A percentile compares a stretch with the other conserved stretches of the same genome.
phyloP scores from a whole-genome alignment of 2,113 vertebrate genomes.

The Hystrix cristata region DNA sequence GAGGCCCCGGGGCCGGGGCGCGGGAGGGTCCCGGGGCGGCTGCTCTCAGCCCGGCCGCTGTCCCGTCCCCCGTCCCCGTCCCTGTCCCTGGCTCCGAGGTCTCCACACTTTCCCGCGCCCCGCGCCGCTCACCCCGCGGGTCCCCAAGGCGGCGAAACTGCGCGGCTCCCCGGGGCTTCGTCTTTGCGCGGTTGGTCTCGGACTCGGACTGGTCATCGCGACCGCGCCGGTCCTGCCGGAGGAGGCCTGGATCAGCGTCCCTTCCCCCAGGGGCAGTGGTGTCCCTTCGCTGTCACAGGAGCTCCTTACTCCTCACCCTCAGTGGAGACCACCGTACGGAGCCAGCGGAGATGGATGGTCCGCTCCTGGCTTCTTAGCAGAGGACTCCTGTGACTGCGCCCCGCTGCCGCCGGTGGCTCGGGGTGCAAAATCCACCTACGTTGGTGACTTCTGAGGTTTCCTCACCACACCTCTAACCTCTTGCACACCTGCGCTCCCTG shows the following conservation, averaged over 20 bases:
- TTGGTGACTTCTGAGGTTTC: not conserved
- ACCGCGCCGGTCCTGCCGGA: not conserved
- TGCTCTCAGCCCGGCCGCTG: not conserved
- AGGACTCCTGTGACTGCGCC: not conserved
- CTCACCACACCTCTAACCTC: not conserved
- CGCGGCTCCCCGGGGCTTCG: too few species aligned
- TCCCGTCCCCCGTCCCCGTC: not conserved
- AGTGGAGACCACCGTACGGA: too few species aligned
- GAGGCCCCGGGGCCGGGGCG: not conserved
- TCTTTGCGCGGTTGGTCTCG: not conserved
- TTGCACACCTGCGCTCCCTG: not conserved
- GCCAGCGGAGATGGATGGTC: not conserved
- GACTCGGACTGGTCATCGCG: not conserved
- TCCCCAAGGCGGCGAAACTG: not conserved
- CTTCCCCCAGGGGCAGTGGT: not conserved
- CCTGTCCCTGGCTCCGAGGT: not conserved
- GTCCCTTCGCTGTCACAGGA: not conserved
- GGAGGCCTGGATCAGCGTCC: not conserved
- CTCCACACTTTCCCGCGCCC: not conserved
- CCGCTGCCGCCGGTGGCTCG: rapidly evolving
- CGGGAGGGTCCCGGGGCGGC: not conserved
- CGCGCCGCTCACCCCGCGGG: not conserved
- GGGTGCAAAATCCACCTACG: not conserved
- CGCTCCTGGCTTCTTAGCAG: not conserved
- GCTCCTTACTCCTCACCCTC: not conserved